Base-by-base conservation (phyloP, 2,113 vertebrate genomes). In the Ciconia boyciana region DNA sequence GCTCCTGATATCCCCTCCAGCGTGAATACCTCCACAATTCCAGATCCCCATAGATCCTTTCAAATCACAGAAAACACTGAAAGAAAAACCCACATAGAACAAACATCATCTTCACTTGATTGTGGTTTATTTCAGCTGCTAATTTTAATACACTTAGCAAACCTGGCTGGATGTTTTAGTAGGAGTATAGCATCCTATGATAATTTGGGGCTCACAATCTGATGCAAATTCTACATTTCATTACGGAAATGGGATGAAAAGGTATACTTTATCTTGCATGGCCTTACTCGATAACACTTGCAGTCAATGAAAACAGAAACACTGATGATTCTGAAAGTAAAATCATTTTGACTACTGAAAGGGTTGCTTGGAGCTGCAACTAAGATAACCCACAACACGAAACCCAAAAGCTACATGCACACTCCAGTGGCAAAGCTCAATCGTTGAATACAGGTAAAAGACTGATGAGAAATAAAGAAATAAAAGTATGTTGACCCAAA, bases 241-340 rank as follows among this genome's bases (percentile, higher is more conserved):
- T 49, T 49, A 57, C 34, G 39, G 14, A 93, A 95, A 79, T 2
- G 2, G 16, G 5, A 39, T 43, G 9, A 68, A 75, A 78, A 78
- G 2, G 68, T 13, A 13, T 0, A 48, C 0, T 61, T 19, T 9
- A 41, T 31, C 60, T 74, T 62, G 11, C 28, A 41, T 7, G 15
- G 64, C 7, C 24, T 88, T 31, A 60, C n/a, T 39, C 0, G 0
- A 1, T 48, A 83, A 64, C 29, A 54, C 51, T 61, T 60, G 4
- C 76, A 77, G 39, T 46, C 36, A 83, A 57, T 36, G 5, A 71
- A 60, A 85, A 64, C 51, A 71, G 34, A 26, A 90, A 60, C 11
- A 39, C 2, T 34, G 51, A 62, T 10, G 7, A 83, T 32, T 87
- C 43, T 87, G 10, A 55, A 77, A 90, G 13, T 28, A 54, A 84